Conservation (phyloP, 2,888 invertebrate genomes). For the Hypercompe scribonia region DNA sequence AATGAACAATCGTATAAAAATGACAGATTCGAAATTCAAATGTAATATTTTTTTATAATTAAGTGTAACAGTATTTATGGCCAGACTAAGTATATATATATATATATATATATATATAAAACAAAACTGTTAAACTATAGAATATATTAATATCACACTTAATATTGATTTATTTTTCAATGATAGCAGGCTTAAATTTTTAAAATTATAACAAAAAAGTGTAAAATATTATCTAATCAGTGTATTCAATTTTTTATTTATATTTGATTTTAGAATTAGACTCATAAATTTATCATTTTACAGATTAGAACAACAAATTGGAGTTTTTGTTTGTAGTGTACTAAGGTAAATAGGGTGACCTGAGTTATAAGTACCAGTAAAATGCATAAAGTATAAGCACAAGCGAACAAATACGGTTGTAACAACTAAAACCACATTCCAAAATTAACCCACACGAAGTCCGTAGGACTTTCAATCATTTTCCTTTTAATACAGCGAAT, state of each 20-base stretch:
- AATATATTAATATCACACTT: neutral
- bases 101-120: too few relatives aligned
- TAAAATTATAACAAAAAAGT: neutral
- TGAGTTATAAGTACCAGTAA: neutral
- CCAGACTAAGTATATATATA: too few relatives aligned
- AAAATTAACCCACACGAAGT: neutral
- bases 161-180: neutral
- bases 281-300: too few relatives aligned
- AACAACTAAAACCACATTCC: neutral
- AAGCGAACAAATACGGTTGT: neutral
- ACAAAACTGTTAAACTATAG: neutral
- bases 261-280: too few relatives aligned
- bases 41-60: too few relatives aligned
- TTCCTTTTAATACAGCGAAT: slow-evolving; percentile 48
- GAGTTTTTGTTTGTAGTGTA: too few relatives aligned
- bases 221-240: neutral
- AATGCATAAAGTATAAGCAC: neutral
- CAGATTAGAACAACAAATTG: too few relatives aligned
- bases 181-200: neutral
- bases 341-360: too few relatives aligned
- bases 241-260: too few relatives aligned
- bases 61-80: too few relatives aligned
- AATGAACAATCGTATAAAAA: too few relatives aligned
- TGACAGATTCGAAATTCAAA: too few relatives aligned
- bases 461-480: neutral